Evolutionary conservation across 2,797 vertebrate species (phyloP), one percentile per base, ranked within the genome.

Genomic region (Discoglossus pictus): DNA sequence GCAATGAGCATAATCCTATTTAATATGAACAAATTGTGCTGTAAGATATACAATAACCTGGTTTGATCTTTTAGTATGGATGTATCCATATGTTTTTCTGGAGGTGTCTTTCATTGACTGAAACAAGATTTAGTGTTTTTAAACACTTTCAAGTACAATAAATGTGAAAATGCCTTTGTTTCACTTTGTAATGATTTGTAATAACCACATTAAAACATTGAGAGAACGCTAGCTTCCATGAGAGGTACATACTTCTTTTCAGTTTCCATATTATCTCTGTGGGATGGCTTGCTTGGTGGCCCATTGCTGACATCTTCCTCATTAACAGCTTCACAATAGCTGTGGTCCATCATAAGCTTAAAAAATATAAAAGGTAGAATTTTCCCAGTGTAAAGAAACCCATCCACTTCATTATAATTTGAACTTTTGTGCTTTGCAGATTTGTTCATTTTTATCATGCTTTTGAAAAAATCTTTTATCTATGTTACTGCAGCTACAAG

Each of bases 321-420:
- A 71, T 71, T 71, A 71, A 56, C 61, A 58, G 61, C 36, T 61
- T 55, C 52, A 71, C 68, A 71, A 64, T 51, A 63, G 67, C 34
- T 34, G 43, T 64, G 61, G 68, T 58, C 61, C 68, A 71, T 71
- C 60, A 71, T 47, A 71, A 43, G 68, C 44, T 58, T 64, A 48
- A 64, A 51, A n/a, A 64, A 64, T 71, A 71, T 71, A 59, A 70
- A 71, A 71, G 68, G 52, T 42, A 71, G 61, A 50, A 27, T 43
- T 56, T 71, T 70, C 60, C 55, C 34, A 63, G 60, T 54, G 53
- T 51, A 64, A 64, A 43, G 34, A 59, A 71, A 58, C 68, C 67
- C 68, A 71, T 71, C 68, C 68, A 71, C 68, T 71, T 71, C 68
- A 71, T 71, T 71, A 71, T 71, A 71, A 71, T 71, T 64, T 71